Conservation (phyloP, 2,888 invertebrate genomes). For the Meta bourneti region DNA sequence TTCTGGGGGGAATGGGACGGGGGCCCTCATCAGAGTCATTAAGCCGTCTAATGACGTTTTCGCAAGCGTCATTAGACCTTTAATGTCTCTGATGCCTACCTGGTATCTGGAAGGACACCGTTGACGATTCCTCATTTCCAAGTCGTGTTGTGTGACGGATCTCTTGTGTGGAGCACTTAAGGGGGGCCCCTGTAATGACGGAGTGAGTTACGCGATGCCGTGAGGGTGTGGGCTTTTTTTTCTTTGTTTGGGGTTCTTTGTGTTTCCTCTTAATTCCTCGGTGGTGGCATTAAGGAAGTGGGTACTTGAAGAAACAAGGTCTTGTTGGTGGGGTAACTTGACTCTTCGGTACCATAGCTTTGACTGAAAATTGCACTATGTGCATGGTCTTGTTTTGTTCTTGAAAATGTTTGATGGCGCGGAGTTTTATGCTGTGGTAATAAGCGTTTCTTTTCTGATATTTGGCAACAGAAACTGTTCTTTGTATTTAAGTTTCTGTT, state of each 20-base stretch:
- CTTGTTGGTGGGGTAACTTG: not conserved
- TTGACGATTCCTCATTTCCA: conserved; percentile 55
- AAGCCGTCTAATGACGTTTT: conserved; percentile 71
- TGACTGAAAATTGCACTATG: too few relatives aligned
- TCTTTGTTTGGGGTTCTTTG: conserved; percentile 14
- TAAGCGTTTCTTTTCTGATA: too few relatives aligned
- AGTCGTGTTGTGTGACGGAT: conserved; percentile 48
- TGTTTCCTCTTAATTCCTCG: not conserved
- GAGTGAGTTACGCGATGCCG: not conserved
- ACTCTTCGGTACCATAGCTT: too few relatives aligned
- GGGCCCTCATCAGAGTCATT: conserved; percentile 68
- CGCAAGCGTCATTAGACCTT: conserved; percentile 72
- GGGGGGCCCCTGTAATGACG: conserved; percentile 4
- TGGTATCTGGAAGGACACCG: conserved; percentile 45
- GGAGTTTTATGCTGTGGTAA: too few relatives aligned
- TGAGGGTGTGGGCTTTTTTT: conserved; percentile 8
- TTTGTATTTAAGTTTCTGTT: too few relatives aligned
- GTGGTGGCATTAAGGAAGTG: not conserved
- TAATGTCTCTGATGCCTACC: conserved; percentile 73
- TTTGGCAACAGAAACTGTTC: too few relatives aligned
- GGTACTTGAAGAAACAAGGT: not conserved
- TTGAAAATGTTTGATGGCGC: too few relatives aligned
- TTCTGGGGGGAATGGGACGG: not conserved
- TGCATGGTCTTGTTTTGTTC: too few relatives aligned
- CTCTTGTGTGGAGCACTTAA: conserved; percentile 29